Percentiles rank a stretch among this genome's conserved stretches.
Evolutionary conservation across 2,113 vertebrate species (phyloP).

Genomic region (Lipophrys pholis): DNA sequence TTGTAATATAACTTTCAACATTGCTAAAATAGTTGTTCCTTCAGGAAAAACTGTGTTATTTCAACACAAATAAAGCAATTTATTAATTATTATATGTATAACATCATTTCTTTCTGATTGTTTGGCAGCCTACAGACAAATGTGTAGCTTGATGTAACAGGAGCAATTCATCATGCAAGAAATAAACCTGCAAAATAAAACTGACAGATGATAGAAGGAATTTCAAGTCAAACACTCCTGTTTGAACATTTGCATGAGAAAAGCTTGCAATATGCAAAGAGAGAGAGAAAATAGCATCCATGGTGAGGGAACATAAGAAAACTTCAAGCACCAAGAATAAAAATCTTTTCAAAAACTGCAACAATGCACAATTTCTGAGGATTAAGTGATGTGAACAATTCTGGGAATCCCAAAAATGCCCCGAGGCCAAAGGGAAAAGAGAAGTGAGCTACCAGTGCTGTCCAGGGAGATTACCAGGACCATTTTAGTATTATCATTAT

Average conservation of each 20-base stretch:
- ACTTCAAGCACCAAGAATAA: background rate
- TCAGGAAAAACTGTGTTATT: too few species aligned
- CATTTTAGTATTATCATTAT: constrained; percentile 46
- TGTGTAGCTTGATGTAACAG: too few species aligned
- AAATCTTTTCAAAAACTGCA: background rate
- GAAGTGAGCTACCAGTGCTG: constrained; percentile 10
- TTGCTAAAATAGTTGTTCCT: too few species aligned
- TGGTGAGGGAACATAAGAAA: background rate
- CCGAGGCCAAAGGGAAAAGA: background rate
- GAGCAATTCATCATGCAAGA: too few species aligned
- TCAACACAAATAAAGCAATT: too few species aligned
- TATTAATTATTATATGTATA: too few species aligned
- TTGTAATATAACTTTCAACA: background rate
- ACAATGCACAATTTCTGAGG: background rate
- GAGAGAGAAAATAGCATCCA: background rate
- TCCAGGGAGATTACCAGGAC: constrained; percentile 22
- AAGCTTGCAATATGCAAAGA: background rate
- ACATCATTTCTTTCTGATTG: too few species aligned
- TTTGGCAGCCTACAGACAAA: too few species aligned
- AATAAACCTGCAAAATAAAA: too few species aligned
- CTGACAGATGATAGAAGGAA: background rate
- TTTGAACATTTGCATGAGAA: background rate
- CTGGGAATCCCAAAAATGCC: constrained; percentile 6
- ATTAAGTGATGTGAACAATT: background rate
- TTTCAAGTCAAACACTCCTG: background rate